phyloP scores from a whole-genome alignment of 2,797 vertebrate species.

The Tokudaia tokunoshimensis region DNA sequence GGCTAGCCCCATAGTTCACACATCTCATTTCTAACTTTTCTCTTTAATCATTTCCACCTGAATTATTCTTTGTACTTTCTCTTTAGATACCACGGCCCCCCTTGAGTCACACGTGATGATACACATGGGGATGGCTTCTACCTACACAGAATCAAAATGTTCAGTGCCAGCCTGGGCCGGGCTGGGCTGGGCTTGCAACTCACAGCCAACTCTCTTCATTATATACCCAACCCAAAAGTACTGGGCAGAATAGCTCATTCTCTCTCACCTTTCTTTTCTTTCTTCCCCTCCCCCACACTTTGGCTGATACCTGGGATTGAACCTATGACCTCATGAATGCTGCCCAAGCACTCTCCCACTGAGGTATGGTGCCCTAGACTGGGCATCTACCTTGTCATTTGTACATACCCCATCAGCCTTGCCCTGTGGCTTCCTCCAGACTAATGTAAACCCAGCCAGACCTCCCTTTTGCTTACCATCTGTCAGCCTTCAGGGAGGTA shows the following conservation, averaged over 20 bases:
- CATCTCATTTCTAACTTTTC: not conserved
- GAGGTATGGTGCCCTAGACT: not conserved
- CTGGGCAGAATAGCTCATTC: not conserved
- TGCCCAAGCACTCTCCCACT: not conserved
- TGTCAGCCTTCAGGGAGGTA: not conserved
- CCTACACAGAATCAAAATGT: not conserved
- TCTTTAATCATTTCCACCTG: not conserved
- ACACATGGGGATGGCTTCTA: not conserved
- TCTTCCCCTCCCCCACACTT: not conserved
- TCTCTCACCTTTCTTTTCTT: too few species aligned
- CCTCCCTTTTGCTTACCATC: not conserved
- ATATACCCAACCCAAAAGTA: rapidly evolving
- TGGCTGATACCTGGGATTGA: not conserved
- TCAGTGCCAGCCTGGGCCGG: not conserved
- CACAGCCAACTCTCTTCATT: not conserved
- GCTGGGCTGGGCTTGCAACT: not conserved
- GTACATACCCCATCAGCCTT: not conserved
- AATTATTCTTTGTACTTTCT: not conserved
- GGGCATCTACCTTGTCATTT: not conserved
- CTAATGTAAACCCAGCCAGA: not conserved
- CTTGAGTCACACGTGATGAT: not conserved
- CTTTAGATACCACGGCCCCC: not conserved
- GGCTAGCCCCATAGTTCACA: not conserved
- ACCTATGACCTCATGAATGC: not conserved
- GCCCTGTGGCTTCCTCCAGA: not conserved